phyloP scores from a whole-genome alignment of 1,140 invertebrate species.

The Periplaneta americana region DNA sequence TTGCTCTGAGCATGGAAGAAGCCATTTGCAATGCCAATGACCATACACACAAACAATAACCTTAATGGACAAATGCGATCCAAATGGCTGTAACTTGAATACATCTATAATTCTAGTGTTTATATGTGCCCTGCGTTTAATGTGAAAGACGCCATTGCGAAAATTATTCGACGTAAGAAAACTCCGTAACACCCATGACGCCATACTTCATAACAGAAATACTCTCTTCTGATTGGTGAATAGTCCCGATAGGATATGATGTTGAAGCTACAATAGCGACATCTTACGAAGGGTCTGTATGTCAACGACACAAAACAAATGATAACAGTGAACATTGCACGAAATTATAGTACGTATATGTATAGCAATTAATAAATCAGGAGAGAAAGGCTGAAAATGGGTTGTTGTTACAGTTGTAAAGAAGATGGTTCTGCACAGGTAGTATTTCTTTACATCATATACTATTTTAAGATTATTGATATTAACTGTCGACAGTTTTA shows the following conservation, averaged over 20 bases:
- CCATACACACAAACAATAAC: neutral
- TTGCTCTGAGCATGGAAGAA: neutral
- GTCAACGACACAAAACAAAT: too few relatives aligned
- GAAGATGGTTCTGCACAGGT: slow-evolving; percentile 52
- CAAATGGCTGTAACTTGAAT: neutral
- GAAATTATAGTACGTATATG: too few relatives aligned
- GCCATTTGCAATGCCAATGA: neutral
- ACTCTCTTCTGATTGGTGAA: too few relatives aligned
- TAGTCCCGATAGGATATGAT: too few relatives aligned
- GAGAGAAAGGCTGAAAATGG: too few relatives aligned
- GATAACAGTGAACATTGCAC: too few relatives aligned
- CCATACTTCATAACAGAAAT: neutral
- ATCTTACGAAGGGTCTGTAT: too few relatives aligned
- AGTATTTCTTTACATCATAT: slow-evolving; percentile 18
- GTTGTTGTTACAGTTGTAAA: slow-evolving; percentile 51
- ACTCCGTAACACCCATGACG: neutral
- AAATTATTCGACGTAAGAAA: neutral
- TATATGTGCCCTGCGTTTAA: neutral
- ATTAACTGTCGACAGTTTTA: neutral
- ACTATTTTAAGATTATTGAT: neutral
- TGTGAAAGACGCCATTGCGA: neutral
- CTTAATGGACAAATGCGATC: neutral
- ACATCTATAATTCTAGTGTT: neutral
- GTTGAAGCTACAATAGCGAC: too few relatives aligned
- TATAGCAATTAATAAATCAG: too few relatives aligned